These are phyloP conservation scores for Aphidius ervi DNA, from an alignment of 1,140 invertebrate genomes.

Conservation along the genomic window DNA sequence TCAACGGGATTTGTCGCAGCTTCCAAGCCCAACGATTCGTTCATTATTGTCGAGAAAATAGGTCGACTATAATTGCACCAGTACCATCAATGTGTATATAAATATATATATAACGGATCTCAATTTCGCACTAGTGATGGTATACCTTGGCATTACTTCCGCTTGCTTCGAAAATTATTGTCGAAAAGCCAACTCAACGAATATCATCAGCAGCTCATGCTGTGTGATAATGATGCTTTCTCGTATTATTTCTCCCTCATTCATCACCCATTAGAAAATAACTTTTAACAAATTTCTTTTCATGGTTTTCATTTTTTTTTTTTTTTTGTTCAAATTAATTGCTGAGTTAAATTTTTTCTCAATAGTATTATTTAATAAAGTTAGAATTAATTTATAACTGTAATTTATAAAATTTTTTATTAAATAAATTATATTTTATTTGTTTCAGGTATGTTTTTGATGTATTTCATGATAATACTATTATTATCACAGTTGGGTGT, in stretches of 20 bases:
- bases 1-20: constrained; percentile 41
- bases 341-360: constrained; percentile 3
- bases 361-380: constrained; percentile 1
- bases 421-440: constrained; percentile 10
- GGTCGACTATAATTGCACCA: constrained; percentile 49
- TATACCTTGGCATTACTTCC: constrained; percentile 8
- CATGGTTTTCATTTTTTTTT: neutral
- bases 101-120: constrained; percentile 5
- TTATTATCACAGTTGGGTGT: neutral
- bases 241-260: neutral
- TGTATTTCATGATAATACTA: neutral
- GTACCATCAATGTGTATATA: constrained; percentile 5
- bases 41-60: constrained; percentile 50
- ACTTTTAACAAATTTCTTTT: neutral
- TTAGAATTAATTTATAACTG: constrained; percentile 4
- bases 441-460: constrained; percentile 22
- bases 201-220: no score
- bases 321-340: neutral
- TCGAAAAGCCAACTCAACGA: no score
- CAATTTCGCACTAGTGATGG: constrained; percentile 19
- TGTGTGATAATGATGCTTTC: constrained; percentile 11
- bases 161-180: neutral
- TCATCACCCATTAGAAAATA: constrained; percentile 7
- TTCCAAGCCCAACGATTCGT: constrained; percentile 40
- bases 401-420: constrained; percentile 10